Evolutionary conservation across 2,113 vertebrate species (phyloP).

Genomic region (Rallus limicola): DNA sequence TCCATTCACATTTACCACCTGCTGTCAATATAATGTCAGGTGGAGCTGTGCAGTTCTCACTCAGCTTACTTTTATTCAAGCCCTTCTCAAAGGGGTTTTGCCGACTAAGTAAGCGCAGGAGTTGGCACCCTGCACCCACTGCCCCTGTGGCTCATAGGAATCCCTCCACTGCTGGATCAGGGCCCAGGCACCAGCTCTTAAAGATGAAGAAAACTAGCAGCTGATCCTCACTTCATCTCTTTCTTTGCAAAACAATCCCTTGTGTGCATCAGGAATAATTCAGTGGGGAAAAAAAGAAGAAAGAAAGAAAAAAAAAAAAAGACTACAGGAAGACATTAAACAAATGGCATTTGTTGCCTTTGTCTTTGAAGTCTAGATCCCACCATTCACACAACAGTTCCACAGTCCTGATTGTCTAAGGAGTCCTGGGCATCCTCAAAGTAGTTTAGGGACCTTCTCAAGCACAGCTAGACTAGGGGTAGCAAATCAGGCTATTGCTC

Average conservation of each 20-base stretch:
- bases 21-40: slow-evolving; percentile 6
- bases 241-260: neutral
- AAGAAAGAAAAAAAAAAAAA: neutral
- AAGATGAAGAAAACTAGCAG: neutral
- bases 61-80: neutral
- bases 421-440: neutral
- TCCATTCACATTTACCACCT: slow-evolving; percentile 46
- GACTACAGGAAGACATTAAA: accelerated
- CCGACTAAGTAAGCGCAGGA: neutral
- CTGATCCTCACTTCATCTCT: neutral
- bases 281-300: too few relatives aligned
- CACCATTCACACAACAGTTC: neutral
- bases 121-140: neutral
- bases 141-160: neutral
- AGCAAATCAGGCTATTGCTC: neutral
- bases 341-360: neutral
- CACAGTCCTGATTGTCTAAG: neutral
- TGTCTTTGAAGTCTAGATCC: neutral
- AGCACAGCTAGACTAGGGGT: neutral
- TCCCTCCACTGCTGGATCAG: neutral
- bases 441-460: neutral
- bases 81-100: neutral
- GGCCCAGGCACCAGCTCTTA: neutral
- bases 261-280: neutral
- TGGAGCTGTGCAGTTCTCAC: neutral